Evolutionary conservation across 2,113 vertebrate genomes (phyloP), one percentile per base, ranked within the genome.

Genomic region (Sus scrofa): DNA sequence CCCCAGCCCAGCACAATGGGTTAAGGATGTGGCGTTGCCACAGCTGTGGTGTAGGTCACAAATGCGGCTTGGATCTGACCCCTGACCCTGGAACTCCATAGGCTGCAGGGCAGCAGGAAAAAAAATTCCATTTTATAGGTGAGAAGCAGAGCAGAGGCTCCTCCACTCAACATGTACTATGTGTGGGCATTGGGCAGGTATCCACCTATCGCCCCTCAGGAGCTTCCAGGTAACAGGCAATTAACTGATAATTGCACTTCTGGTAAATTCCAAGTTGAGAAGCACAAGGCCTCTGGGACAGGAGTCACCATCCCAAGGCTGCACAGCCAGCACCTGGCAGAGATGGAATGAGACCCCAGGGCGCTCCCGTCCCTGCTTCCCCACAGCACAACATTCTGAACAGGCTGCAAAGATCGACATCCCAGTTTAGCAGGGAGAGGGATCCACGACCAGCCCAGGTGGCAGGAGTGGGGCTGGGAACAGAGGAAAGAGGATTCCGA

Each of bases 141-240:
- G 52, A 70, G 34, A 34, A n/a, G 14, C 10, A 10, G 71, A n/a
- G 14, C 10, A 10, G 71, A 32, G 62, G 20, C 16, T 26, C 30
- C 56, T 27, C 44, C 44, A 1, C 37, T 44, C 54, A 18, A 34
- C 85, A 0, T 26, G 0, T 27, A 6, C 52, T 14, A 0, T 26
- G 74, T n/a, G 50, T 11, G 5, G 91, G 14, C 34, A 3, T 34
- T 18, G 14, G n/a, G 58, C 16, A 9, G 13, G 73, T 34, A 27
- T 2, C 75, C 75, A 1, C 70, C 78, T 5, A 0, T 27, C 3
- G 1, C 58, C 39, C 85, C 18, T 37, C 7, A 24, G 54, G 13
- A 34, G 34, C 77, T 50, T 12, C 39, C 19, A 3, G 32, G 27
- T 62, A 18, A 8, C 54, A 2, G 44, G 34, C 16, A 30, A 20